Evolutionary conservation across 37 sponge, comb jelly and placozoan genomes (phyloP), one percentile per base, ranked within the genome.

Genomic region (Aplysina aerophoba): DNA sequence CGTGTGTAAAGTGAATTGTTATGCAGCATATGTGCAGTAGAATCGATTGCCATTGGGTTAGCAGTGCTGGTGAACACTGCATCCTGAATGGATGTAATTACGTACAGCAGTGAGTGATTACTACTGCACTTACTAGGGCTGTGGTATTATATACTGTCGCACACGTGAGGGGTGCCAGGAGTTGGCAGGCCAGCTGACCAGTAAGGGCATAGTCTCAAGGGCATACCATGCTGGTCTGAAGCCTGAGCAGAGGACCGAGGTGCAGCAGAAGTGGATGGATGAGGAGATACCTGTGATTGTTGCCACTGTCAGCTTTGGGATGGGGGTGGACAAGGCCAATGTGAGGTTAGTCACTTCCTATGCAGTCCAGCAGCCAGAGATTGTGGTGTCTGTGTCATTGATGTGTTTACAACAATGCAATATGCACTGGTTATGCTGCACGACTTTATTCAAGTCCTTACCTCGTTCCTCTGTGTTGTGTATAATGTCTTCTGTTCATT

Each of bases 251-350:
- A 85, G 95, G 60, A 62, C 79, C 22, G 58, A 65, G 20, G 69
- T 87, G 2, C 96, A 97, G 67, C 78, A 75, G 59, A 87, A 93
- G 44, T 97, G 98, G 98, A 95, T 95, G 91, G 59, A 69, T 50
- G 98, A 92, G 39, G 72, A 74, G 40, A 79, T 93, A 41, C 90
- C 88, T 61, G 88, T 97, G 19, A 95, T 97, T 84, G 96, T 95
- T 22, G 98, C 96, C 30, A 97, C 98, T 24, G 83, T 97, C 44
- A 97, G 98, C 69, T 97, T 97, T 80, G 98, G 98, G 0, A 97
- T 97, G 98, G 98, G 98, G 30, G 93, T 97, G 34, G 98, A 97
- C 91, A 97, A 97, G 78, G 88, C 89, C 27, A 83, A 95, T 85
- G 98, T 97, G 50, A 92, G 95, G 95, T 92, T 69, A 50, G 83